Base-by-base conservation (phyloP, 2,888 invertebrate species). In the Apotomis turbidana region DNA sequence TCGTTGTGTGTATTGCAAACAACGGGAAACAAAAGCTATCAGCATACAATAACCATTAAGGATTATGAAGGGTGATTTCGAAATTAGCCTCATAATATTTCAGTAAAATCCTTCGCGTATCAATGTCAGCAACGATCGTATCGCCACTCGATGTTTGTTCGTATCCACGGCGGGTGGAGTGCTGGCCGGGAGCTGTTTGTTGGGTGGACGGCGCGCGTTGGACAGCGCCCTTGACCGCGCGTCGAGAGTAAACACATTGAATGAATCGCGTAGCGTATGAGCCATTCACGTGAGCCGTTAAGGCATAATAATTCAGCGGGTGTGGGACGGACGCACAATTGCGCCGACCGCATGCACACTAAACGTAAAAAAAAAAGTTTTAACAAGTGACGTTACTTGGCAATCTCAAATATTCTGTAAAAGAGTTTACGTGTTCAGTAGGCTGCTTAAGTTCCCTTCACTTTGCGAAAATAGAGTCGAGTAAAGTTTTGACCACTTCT, bases 241-340 rank as follows among this genome's bases (percentile, higher is more conserved):
- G 88, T 83, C 83, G 80, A 84, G 88, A 82, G 89, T 91, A 89
- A 90, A 90, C 91, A 90, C 90, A 90, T 92, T 93, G 92, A 92
- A 93, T 93, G 92, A 90, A 90, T 86, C 87, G 91, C 90, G 90
- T 91, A 91, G 82, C 85, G 82, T 84, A 84, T 83, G 85, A 83
- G 87, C 90, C 92, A 93, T 93, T 93, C 91, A 92, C 91, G 88
- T 90, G 91, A 79, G 86, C 87, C 87, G 89, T 87, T 87, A 88
- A 88, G 87, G 87, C 88, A 87, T 86, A 89, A 89, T 88, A 88
- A 88, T 86, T 89, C 89, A 85, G 83, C 85, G 84, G 82, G 81
- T 86, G 88, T 88, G 88, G 85, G 83, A 78, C 84, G 85, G 85
- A 87, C 86, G 84, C 81, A 85, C 85, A 85, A 83, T 88, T 84